These are phyloP conservation scores for Perizoma flavofasciatum DNA, from an alignment of 2,888 invertebrate species.

Conservation along the genomic window DNA sequence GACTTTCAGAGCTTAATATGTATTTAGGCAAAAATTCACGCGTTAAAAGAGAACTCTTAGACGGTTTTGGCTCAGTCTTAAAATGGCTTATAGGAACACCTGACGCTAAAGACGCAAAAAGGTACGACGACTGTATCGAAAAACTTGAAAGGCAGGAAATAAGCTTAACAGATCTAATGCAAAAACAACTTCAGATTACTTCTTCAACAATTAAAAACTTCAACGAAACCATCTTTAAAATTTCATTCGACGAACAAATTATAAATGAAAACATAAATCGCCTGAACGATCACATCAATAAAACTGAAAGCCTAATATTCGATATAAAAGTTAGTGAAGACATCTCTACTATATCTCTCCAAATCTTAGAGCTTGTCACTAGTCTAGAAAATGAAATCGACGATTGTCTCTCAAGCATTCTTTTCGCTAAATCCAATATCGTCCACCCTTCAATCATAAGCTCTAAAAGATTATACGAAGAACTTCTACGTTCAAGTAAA, in stretches of 20 bases:
- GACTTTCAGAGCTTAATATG: no score
- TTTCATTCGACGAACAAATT: constrained; percentile 39
- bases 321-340: constrained; percentile 39
- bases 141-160: constrained; percentile 42
- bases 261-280: constrained; percentile 41
- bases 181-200: constrained; percentile 43
- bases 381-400: constrained; percentile 40
- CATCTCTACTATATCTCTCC: constrained; percentile 38
- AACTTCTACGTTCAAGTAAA: constrained; percentile 37
- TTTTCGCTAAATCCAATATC: constrained; percentile 43
- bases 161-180: constrained; percentile 31
- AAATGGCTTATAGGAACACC: no score
- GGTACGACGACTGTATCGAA: no score
- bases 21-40: no score
- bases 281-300: no score
- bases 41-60: no score
- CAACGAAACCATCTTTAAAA: constrained; percentile 41
- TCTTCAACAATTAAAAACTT: constrained; percentile 41
- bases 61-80: no score
- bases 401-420: constrained; percentile 36
- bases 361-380: constrained; percentile 37
- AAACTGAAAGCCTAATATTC: constrained; percentile 31
- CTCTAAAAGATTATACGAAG: constrained; percentile 32
- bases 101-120: no score
- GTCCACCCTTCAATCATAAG: constrained; percentile 40